These are phyloP conservation scores for Ptilodon capucinus DNA, from an alignment of 2,888 invertebrate species.

Conservation along the genomic window DNA sequence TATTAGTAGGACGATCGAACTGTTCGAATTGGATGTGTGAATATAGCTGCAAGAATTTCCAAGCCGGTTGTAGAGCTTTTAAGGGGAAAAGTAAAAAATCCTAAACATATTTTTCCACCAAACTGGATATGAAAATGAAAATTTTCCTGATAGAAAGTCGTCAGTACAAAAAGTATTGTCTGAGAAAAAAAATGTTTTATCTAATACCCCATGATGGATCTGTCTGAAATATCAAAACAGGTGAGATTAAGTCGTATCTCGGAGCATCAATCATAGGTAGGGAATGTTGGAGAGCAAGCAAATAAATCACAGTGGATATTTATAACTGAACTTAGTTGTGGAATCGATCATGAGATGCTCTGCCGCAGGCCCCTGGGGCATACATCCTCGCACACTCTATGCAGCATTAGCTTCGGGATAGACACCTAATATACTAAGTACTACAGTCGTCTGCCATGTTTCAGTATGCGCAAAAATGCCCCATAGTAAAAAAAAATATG, in stretches of 20 bases:
- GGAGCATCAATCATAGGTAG: background rate
- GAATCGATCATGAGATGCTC: conserved; percentile 23
- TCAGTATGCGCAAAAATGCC: too few relatives aligned
- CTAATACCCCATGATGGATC: background rate
- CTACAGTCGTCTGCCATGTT: background rate
- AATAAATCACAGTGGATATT: conserved; percentile 21
- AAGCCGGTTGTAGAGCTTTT: too few relatives aligned
- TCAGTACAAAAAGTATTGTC: background rate
- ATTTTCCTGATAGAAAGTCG: background rate
- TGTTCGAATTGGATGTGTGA: too few relatives aligned
- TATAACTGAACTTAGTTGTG: conserved; percentile 23
- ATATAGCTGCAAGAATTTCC: too few relatives aligned
- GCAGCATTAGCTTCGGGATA: conserved; percentile 16
- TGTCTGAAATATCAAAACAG: background rate
- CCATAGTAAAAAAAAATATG: too few relatives aligned
- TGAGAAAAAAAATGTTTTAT: background rate
- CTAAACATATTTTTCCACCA: too few relatives aligned
- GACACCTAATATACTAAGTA: conserved; percentile 6
- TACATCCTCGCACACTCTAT: conserved; percentile 19
- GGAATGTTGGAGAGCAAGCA: conserved; percentile 7
- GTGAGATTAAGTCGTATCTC: background rate
- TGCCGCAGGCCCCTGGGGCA: conserved; percentile 27
- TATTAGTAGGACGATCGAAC: too few relatives aligned
- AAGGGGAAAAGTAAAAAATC: too few relatives aligned
- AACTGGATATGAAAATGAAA: background rate